Evolutionary conservation across 2,888 invertebrate species (phyloP), one percentile per base, ranked within the genome.

Genomic region (Esperia sulphurella): DNA sequence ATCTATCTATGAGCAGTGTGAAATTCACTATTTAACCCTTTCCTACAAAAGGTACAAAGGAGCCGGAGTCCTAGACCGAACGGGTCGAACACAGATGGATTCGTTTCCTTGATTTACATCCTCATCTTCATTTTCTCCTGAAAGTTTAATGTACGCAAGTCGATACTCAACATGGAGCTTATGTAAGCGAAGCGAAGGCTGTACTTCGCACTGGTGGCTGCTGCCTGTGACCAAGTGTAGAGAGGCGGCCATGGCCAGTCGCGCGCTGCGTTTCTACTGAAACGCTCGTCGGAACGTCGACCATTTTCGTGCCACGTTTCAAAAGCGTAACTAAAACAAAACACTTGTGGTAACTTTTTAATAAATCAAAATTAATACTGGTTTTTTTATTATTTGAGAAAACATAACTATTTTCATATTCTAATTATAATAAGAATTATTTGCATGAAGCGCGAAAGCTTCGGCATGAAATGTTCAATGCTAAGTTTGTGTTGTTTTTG

Each of bases 241-340:
- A n/a, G n/a, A n/a, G n/a, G n/a, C n/a, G 41, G 63, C 60, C 59
- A 65, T 66, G 68, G 73, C 63, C 82, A 85, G 85, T 85, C 74
- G 79, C 71, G 73, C 60, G 71, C 68, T 58, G 74, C 67, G 68
- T 65, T 70, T 72, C 79, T 60, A 56, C 52, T 70, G 57, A 72
- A 59, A 65, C 72, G 80, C 72, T 64, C 79, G 83, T 75, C 59
- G 56, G 59, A 39, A 53, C 53, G 49, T 57, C 37, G 14, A 12
- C 14, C 33, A 8, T 28, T 30, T 12, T 29, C 10, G 13, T 5
- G 30, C 29, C 10, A 7, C 30, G 30, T 4, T 30, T 12, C 10
- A 39, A 21, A 30, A 7, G 39, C 30, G 31, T 30, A 14, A 13
- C 31, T 38, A 6, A 43, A 43, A 35, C 10, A 33, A 43, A 28